phyloP scores from a whole-genome alignment of 2,888 invertebrate genomes.

The Scaptomyza caliginosa region DNA sequence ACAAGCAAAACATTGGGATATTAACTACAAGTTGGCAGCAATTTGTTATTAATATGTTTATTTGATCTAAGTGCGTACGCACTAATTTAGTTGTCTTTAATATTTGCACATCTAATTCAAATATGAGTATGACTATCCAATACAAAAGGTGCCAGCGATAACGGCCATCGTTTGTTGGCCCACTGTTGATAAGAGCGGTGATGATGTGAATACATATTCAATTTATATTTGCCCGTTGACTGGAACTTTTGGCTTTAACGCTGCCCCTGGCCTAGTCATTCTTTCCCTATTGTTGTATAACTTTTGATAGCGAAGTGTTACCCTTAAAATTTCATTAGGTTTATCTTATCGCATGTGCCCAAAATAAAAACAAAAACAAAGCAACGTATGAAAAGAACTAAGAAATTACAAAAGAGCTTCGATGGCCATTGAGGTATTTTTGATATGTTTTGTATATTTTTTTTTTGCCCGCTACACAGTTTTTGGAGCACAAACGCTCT shows the following conservation, averaged over 20 bases:
- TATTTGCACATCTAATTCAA: conserved; percentile 24
- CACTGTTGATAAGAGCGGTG: conserved; percentile 41
- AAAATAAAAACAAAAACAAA: conserved; percentile 16
- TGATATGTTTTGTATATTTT: neutral
- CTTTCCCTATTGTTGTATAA: conserved; percentile 16
- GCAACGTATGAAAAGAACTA: neutral
- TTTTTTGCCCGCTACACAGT: conserved; percentile 16
- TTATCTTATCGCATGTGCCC: conserved; percentile 63
- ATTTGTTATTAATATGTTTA: conserved; percentile 21
- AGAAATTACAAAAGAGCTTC: conserved; percentile 19
- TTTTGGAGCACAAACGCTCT: conserved; percentile 10
- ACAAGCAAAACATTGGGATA: conserved; percentile 1
- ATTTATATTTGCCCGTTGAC: conserved; percentile 21
- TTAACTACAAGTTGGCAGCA: conserved; percentile 20
- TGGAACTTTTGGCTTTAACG: neutral
- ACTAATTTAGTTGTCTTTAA: conserved; percentile 5
- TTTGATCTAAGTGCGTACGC: conserved; percentile 5
- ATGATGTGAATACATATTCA: conserved; percentile 8
- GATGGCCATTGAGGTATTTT: conserved; percentile 50
- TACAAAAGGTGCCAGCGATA: conserved; percentile 29
- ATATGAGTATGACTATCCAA: conserved; percentile 6
- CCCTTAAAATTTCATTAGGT: conserved; percentile 68
- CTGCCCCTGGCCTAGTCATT: conserved; percentile 37
- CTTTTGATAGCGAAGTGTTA: conserved; percentile 62
- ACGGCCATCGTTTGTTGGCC: conserved; percentile 20